phyloP scores from a whole-genome alignment of 2,797 vertebrate species.

The Propithecus deckenii region DNA sequence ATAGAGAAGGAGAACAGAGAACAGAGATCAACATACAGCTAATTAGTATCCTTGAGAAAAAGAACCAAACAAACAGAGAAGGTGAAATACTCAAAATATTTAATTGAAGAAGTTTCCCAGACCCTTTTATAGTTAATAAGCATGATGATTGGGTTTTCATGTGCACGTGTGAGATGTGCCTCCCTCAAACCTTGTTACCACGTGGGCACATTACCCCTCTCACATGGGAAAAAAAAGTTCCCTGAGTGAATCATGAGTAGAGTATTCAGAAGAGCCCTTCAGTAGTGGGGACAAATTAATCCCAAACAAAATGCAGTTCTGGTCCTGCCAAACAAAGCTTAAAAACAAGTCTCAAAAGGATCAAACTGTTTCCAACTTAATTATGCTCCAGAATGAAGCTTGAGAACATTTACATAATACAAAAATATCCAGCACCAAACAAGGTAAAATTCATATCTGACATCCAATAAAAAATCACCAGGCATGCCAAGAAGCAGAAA shows the following conservation, averaged over 20 bases:
- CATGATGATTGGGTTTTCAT: too few relatives aligned
- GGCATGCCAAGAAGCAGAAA: conserved; percentile 20
- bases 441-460: conserved; percentile 3
- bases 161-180: too few relatives aligned
- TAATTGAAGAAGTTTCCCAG: background rate
- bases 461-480: background rate
- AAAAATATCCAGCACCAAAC: conserved; percentile 15
- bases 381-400: background rate
- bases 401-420: background rate
- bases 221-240: background rate
- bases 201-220: too few relatives aligned
- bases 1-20: background rate
- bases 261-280: background rate
- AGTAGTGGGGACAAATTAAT: background rate
- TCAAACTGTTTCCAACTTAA: conserved; percentile 24
- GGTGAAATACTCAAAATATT: background rate
- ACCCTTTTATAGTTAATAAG: too few relatives aligned
- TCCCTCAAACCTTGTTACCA: too few relatives aligned
- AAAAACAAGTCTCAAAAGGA: conserved; percentile 35
- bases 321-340: background rate
- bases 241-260: background rate
- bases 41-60: background rate
- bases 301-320: background rate
- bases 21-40: background rate
- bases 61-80: background rate